A percentile compares a stretch with the other conserved stretches of the same genome.
Evolutionary conservation across 2,888 invertebrate species (phyloP).

Genomic region (Drosophila tripunctata): DNA sequence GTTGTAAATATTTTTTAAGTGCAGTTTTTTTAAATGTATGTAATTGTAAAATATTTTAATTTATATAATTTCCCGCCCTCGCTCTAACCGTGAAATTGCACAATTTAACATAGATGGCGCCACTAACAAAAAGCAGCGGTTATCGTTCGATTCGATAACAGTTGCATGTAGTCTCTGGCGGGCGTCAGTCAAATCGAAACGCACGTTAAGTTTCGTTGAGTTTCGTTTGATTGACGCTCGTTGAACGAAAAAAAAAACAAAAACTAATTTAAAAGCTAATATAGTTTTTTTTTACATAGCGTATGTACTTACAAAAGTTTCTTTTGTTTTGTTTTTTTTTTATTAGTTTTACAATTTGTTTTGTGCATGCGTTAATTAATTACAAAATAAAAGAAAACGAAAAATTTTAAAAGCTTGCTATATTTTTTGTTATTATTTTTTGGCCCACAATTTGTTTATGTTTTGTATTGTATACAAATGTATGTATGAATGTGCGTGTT

Average conservation of each 20-base stretch:
- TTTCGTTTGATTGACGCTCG: neutral
- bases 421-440: conserved; percentile 17
- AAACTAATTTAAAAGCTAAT: conserved; percentile 39
- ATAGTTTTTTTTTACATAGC: conserved; percentile 21
- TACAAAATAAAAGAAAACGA: conserved; percentile 25
- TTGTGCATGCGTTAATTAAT: conserved; percentile 50
- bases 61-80: conserved; percentile 9
- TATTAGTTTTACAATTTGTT: conserved; percentile 23
- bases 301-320: conserved; percentile 56
- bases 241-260: too few relatives aligned
- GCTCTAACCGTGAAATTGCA: conserved; percentile 43
- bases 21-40: conserved; percentile 1
- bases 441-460: conserved; percentile 31
- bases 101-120: conserved; percentile 22
- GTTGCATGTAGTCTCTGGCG: neutral
- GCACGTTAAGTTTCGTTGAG: conserved; percentile 7
- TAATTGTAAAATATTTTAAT: conserved; percentile 13
- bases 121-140: conserved; percentile 1
- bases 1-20: conserved; percentile 36
- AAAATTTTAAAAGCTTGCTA: conserved; percentile 38
- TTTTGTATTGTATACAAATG: conserved; percentile 8
- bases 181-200: neutral
- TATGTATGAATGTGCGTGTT: conserved; percentile 7
- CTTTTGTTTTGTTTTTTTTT: neutral
- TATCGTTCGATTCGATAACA: conserved; percentile 25